These are phyloP conservation scores for Steinernema khuongi DNA, from an alignment of 1,140 invertebrate genomes.

Conservation along the genomic window DNA sequence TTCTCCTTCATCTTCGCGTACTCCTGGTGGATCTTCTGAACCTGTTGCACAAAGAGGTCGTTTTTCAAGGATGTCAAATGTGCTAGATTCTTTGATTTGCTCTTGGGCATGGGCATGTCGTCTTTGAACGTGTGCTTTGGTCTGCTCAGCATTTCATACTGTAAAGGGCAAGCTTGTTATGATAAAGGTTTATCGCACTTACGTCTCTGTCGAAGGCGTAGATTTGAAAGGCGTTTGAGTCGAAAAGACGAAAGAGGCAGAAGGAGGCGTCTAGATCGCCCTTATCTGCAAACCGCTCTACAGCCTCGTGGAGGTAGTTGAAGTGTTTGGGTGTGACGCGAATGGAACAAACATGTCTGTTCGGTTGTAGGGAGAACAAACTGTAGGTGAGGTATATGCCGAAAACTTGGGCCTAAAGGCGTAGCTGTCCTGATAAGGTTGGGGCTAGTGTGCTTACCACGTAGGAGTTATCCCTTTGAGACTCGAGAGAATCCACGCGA, in stretches of 20 bases:
- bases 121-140: background rate
- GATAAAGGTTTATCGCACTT: background rate
- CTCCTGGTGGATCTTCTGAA: background rate
- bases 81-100: background rate
- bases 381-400: slow-evolving; percentile 12
- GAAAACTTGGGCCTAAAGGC: background rate
- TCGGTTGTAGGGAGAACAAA: background rate
- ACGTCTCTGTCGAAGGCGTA: background rate
- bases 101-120: background rate
- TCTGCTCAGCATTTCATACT: slow-evolving; percentile 13
- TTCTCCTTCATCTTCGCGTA: background rate
- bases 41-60: background rate
- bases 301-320: background rate
- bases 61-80: background rate
- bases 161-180: no score
- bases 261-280: background rate
- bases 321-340: background rate
- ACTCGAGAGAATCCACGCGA: background rate
- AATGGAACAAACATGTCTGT: background rate
- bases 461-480: background rate
- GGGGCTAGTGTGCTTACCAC: background rate
- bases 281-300: background rate
- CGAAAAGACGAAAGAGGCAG: slow-evolving; percentile 10
- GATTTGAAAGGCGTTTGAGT: background rate
- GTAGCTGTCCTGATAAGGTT: no score